phyloP scores from a whole-genome alignment of 2,888 invertebrate genomes.

The Drosophila birchii region DNA sequence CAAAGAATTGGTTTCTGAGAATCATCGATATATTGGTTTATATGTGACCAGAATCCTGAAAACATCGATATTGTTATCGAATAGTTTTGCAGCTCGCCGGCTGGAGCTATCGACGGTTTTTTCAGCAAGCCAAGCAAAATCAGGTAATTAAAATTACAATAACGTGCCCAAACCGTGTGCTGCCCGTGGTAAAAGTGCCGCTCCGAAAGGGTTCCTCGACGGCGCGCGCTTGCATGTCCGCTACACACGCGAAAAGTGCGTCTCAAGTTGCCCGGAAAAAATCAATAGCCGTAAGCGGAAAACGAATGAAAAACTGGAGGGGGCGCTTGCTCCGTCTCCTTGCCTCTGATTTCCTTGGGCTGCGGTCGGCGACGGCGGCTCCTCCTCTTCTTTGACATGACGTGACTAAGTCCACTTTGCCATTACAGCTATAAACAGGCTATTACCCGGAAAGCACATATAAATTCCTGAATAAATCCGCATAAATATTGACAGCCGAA shows the following conservation, averaged over 20 bases:
- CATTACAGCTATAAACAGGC: constrained; percentile 71
- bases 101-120: constrained; percentile 59
- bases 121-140: constrained; percentile 44
- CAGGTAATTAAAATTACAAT: constrained; percentile 56
- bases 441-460: constrained; percentile 74
- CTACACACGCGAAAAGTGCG: constrained; percentile 49
- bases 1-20: no score
- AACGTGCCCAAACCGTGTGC: constrained; percentile 28
- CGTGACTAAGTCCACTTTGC: constrained; percentile 79
- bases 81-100: constrained; percentile 29
- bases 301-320: constrained; percentile 57
- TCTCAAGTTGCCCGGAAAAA: constrained; percentile 54
- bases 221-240: constrained; percentile 40
- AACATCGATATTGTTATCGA: background rate
- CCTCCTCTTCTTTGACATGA: constrained; percentile 63
- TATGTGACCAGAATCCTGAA: background rate
- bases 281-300: constrained; percentile 57
- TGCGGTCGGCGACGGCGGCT: constrained; percentile 1
- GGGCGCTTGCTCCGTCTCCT: constrained; percentile 41
- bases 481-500: constrained; percentile 47
- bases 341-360: constrained; percentile 3
- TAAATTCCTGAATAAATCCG: constrained; percentile 58
- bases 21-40: background rate
- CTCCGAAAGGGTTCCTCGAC: constrained; percentile 12
- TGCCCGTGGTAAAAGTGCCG: background rate